Percentiles rank a stretch among this genome's conserved stretches.
phyloP scores from a whole-genome alignment of 2,888 invertebrate species.

The Reticulitermes lucifugus region DNA sequence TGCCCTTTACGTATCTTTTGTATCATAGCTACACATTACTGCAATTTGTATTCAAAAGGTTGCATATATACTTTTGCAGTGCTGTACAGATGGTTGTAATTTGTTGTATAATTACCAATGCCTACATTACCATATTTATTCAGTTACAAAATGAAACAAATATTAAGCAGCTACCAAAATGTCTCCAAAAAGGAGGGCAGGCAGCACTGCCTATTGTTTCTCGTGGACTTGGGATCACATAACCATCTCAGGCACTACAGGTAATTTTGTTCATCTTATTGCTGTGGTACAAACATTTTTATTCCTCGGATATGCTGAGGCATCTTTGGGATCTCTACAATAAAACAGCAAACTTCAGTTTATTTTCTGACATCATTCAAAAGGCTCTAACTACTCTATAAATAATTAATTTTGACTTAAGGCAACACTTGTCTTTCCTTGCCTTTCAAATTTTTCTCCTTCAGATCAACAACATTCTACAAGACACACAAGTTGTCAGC shows the following conservation, averaged over 20 bases:
- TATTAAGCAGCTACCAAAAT: constrained; percentile 39
- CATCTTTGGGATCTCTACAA: constrained; percentile 46
- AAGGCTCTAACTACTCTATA: constrained; percentile 50
- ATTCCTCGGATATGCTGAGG: constrained; percentile 3
- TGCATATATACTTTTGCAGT: constrained; percentile 38
- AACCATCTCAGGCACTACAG: constrained; percentile 53
- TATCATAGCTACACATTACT: constrained; percentile 42
- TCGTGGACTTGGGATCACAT: constrained; percentile 11
- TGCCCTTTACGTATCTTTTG: constrained; percentile 46
- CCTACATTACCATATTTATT: constrained; percentile 30
- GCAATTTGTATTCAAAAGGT: constrained; percentile 33
- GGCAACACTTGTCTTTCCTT: constrained; percentile 52
- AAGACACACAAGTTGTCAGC: constrained; percentile 3
- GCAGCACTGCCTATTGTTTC: constrained; percentile 34
- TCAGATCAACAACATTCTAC: not conserved
- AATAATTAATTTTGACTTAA: constrained; percentile 52
- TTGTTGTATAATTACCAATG: constrained; percentile 33
- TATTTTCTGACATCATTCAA: constrained; percentile 41
- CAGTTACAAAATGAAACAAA: constrained; percentile 36
- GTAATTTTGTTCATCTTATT: constrained; percentile 50
- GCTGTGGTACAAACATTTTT: constrained; percentile 48
- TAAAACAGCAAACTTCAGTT: constrained; percentile 49
- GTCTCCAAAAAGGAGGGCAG: constrained; percentile 34
- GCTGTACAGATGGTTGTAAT: constrained; percentile 44
- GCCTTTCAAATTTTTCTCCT: constrained; percentile 23